Percentiles rank a stretch among this genome's conserved stretches.
phyloP scores from a whole-genome alignment of 2,797 vertebrate species.

The Arctocebus calabarensis region DNA sequence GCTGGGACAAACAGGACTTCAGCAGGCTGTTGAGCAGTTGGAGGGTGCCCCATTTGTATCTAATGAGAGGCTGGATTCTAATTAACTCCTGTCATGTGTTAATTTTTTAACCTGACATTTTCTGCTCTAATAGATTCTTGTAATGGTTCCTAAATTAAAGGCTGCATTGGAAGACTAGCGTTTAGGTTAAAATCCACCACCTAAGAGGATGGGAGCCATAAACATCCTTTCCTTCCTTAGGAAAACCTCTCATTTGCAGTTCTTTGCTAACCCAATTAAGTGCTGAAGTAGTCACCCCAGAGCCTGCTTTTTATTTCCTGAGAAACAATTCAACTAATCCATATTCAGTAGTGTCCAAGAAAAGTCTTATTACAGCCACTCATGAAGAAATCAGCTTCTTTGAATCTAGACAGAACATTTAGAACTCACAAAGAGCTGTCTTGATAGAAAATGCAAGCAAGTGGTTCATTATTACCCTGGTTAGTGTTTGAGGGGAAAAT shows the following conservation, averaged over 20 bases:
- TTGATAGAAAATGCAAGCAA: conserved; percentile 83
- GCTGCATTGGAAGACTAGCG: conserved; percentile 49
- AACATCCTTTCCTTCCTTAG: conserved; percentile 76
- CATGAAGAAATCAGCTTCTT: conserved; percentile 65
- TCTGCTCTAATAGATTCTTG: conserved; percentile 75
- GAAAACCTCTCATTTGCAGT: conserved; percentile 78
- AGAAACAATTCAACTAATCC: conserved; percentile 80
- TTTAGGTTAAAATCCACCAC: conserved; percentile 76
- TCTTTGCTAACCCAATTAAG: conserved; percentile 78
- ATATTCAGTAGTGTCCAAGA: conserved; percentile 78
- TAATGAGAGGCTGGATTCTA: conserved; percentile 60
- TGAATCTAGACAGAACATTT: conserved; percentile 75
- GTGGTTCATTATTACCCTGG: conserved; percentile 78
- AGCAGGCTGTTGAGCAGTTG: background rate
- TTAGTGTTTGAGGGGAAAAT: conserved; percentile 82
- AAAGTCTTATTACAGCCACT: conserved; percentile 76
- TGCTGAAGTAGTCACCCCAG: conserved; percentile 73
- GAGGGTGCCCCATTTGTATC: conserved; percentile 47
- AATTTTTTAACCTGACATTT: conserved; percentile 79
- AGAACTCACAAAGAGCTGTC: conserved; percentile 77
- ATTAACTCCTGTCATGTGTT: conserved; percentile 70
- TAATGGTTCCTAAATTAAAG: conserved; percentile 76
- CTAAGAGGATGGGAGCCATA: conserved; percentile 49
- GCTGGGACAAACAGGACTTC: background rate
- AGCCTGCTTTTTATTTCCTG: conserved; percentile 74